These are phyloP conservation scores for Oxyura jamaicensis DNA, from an alignment of 2,113 vertebrate species.

Conservation along the genomic window DNA sequence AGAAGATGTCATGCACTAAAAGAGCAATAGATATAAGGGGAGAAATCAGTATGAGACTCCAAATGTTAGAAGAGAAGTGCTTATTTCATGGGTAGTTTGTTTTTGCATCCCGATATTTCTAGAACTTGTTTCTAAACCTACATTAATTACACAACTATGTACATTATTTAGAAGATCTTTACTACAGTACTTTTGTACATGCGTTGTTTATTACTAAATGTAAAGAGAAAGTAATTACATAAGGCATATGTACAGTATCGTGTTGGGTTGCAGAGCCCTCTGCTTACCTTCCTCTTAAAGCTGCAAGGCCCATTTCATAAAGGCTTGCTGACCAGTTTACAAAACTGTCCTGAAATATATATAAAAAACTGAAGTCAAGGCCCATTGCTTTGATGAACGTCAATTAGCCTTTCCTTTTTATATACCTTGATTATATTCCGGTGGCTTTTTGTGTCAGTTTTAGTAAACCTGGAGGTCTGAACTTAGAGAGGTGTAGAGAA, in stretches of 20 bases:
- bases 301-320: conserved; percentile 21
- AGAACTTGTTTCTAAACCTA: conserved; percentile 80
- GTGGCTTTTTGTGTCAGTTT: background rate
- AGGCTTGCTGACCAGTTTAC: background rate
- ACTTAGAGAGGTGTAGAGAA: background rate
- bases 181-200: conserved; percentile 90
- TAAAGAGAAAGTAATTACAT: conserved; percentile 82
- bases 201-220: conserved; percentile 82
- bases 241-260: conserved; percentile 91
- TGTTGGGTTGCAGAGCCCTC: conserved; percentile 51
- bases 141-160: conserved; percentile 80
- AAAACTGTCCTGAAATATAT: background rate
- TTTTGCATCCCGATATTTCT: conserved; percentile 84
- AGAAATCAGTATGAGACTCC: conserved; percentile 19
- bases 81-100: conserved; percentile 48
- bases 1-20: conserved; percentile 64
- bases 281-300: conserved; percentile 54
- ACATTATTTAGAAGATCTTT: conserved; percentile 86
- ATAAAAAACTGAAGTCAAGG: conserved; percentile 19
- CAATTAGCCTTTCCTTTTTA: background rate
- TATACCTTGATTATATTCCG: background rate
- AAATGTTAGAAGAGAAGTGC: conserved; percentile 63
- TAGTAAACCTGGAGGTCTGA: background rate
- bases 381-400: background rate
- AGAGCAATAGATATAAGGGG: background rate